These are phyloP conservation scores for Drosophila yooni DNA, from an alignment of 2,888 invertebrate genomes.

Conservation along the genomic window DNA sequence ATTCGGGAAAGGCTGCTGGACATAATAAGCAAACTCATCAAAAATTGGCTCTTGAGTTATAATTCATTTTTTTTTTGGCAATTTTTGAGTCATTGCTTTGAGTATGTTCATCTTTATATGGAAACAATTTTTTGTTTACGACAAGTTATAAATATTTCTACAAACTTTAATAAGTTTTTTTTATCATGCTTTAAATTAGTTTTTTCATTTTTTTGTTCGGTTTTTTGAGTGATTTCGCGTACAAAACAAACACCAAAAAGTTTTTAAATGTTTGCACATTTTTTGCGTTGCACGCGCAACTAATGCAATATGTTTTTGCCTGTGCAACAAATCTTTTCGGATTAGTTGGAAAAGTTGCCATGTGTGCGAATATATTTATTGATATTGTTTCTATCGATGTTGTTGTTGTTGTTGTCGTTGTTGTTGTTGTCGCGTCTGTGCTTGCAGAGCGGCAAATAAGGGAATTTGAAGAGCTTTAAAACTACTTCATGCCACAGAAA, in stretches of 20 bases:
- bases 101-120: neutral
- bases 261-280: neutral
- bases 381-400: constrained; percentile 4
- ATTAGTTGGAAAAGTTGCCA: constrained; percentile 52
- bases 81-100: neutral
- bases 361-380: constrained; percentile 1
- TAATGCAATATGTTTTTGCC: neutral
- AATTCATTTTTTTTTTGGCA: neutral
- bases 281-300: neutral
- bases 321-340: constrained; percentile 65
- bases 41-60: neutral
- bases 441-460: constrained; percentile 34
- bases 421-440: constrained; percentile 19
- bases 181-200: neutral
- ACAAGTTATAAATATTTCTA: no score
- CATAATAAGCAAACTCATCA: neutral
- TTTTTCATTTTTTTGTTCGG: neutral
- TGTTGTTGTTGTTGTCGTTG: constrained; percentile 5
- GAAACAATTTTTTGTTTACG: accelerated
- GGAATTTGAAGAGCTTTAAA: constrained; percentile 62
- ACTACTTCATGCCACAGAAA: constrained; percentile 48
- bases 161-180: neutral
- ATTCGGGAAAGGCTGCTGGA: neutral
- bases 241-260: neutral
- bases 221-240: neutral